These are phyloP conservation scores for Zaprionus camerounensis DNA, from an alignment of 1,140 invertebrate species.

Conservation along the genomic window DNA sequence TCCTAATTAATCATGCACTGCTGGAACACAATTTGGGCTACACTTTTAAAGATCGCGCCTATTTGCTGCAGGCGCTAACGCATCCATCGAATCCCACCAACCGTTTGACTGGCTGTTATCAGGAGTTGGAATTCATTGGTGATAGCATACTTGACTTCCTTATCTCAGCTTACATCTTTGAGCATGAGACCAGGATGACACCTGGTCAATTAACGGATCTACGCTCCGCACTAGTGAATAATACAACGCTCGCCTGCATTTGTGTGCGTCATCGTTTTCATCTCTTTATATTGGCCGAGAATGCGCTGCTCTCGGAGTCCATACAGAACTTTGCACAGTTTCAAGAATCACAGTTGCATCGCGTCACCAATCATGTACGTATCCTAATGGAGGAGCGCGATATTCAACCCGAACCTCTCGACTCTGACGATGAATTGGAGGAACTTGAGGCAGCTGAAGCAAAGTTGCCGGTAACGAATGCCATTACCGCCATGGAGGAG, in stretches of 20 bases:
- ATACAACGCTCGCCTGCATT: slow-evolving; percentile 95
- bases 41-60: slow-evolving; percentile 87
- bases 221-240: slow-evolving; percentile 97
- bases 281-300: slow-evolving; percentile 88
- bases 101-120: slow-evolving; percentile 94
- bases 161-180: slow-evolving; percentile 94
- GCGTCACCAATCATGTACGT: slow-evolving; percentile 87
- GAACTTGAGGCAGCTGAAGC: slow-evolving; percentile 3
- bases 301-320: slow-evolving; percentile 87
- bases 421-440: slow-evolving; percentile 65
- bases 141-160: slow-evolving; percentile 98
- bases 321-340: slow-evolving; percentile 93
- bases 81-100: slow-evolving; percentile 96
- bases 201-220: slow-evolving; percentile 96
- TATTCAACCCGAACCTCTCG: slow-evolving; percentile 7
- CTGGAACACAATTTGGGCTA: slow-evolving; percentile 89
- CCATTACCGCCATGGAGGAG: neutral
- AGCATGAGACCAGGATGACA: slow-evolving; percentile 88
- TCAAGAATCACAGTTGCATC: slow-evolving; percentile 89
- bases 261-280: slow-evolving; percentile 94
- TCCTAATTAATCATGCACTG: slow-evolving; percentile 84
- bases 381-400: slow-evolving; percentile 89
- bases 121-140: slow-evolving; percentile 97
- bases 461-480: neutral
- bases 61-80: slow-evolving; percentile 93